Evolutionary conservation across 2,113 vertebrate species (phyloP).

Genomic region (Galeopterus variegatus): DNA sequence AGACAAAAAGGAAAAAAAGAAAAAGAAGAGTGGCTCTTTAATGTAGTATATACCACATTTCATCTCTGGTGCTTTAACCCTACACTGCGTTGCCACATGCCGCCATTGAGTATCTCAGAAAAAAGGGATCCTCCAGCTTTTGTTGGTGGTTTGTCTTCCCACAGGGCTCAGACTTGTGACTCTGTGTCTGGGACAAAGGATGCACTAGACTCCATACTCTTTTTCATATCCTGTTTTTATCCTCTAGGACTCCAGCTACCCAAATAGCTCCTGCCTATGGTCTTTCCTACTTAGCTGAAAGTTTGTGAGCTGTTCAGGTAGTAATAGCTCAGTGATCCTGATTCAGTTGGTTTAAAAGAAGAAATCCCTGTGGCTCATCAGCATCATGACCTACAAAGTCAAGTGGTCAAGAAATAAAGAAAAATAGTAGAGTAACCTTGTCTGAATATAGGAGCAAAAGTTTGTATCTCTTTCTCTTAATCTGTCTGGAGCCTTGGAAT

Average conservation of each 20-base stretch:
- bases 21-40: background rate
- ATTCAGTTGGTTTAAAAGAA: background rate
- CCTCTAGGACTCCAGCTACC: background rate
- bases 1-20: too few species aligned
- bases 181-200: background rate
- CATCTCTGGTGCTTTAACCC: accelerated
- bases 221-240: background rate
- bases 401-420: background rate
- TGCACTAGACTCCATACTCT: too few species aligned
- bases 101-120: background rate
- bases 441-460: background rate
- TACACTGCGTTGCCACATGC: background rate
- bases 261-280: background rate
- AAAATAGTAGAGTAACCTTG: background rate
- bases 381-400: background rate
- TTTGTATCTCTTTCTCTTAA: background rate
- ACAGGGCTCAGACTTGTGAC: background rate
- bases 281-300: background rate
- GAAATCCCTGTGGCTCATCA: background rate
- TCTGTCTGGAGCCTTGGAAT: background rate
- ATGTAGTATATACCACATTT: accelerated
- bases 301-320: background rate
- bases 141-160: background rate
- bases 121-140: background rate
- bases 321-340: background rate